Base-by-base conservation (phyloP, 2,113 vertebrate species). In the Sebastes schlegelii region DNA sequence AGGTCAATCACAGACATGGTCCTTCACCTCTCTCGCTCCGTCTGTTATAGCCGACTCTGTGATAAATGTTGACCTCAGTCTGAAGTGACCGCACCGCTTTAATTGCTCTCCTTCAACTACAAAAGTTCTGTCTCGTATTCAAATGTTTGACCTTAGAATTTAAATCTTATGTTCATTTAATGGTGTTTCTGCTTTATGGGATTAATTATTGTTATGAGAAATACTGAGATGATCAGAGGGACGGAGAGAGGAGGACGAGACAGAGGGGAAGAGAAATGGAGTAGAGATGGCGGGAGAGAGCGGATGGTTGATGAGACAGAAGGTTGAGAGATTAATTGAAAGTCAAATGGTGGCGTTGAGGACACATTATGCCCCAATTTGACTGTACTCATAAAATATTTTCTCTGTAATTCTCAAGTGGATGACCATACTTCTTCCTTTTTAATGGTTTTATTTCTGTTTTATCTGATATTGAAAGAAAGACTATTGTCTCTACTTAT, bases 101-200 rank as follows among this genome's bases (percentile, higher is more conserved):
- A 26, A 77, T 64, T 58, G 42, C 68, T 62, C 46, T 45, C 54
- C 62, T 21, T 45, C 19, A 26, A 5, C 13, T 8, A 3, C 7
- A 78, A 66, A 66, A 43, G 16, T 52, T 66, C 6, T 40, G 13
- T 23, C 48, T 84, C 40, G 14, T 74, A 73, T 80, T 79, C 14
- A 82, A 51, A 84, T 69, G 48, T 75, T 75, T 48, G 23, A 85
- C 71, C 65, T 73, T 45, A 58, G 19, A 74, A 45, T 77, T 69
- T 46, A 63, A 71, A 85, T 83, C 77, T 54, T 17, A 72, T 58
- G 17, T 43, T 54, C 11, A 17, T 81, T 80, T 77, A 69, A 64
- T 64, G 34, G 54, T 43, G 2, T 78, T 72, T 67, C 45, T 61
- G 45, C 63, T 78, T 70, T 65, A 81, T 65, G 40, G 52, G 55